Percentiles rank a stretch among this genome's conserved stretches.
Evolutionary conservation across 2,888 invertebrate species (phyloP).

Genomic region (Dryocosmus kuriphilus): DNA sequence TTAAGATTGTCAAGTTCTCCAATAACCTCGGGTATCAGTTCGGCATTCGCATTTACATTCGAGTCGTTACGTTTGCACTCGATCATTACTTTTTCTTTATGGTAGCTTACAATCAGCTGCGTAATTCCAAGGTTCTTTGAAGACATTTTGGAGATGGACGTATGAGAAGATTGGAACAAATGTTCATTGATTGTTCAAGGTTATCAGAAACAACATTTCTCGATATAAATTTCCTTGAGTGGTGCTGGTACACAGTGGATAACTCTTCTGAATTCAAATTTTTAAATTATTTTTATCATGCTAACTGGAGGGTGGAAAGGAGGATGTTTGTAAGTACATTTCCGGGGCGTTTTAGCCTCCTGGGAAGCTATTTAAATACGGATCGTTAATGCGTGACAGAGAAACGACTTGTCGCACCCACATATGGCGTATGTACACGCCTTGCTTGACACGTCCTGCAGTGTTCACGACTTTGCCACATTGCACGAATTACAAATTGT

Average conservation of each 20-base stretch:
- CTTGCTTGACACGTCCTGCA: conserved; percentile 57
- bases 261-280: too few relatives aligned
- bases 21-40: conserved; percentile 4
- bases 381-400: conserved; percentile 51
- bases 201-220: too few relatives aligned
- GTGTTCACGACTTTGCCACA: conserved; percentile 56
- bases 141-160: background rate
- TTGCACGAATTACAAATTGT: conserved; percentile 56
- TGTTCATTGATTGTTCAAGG: too few relatives aligned
- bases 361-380: conserved; percentile 40
- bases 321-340: background rate
- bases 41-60: background rate
- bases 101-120: background rate
- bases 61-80: background rate
- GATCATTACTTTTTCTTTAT: background rate
- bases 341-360: conserved; percentile 1
- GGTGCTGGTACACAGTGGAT: too few relatives aligned
- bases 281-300: too few relatives aligned
- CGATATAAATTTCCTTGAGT: too few relatives aligned
- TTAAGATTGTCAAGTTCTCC: conserved; percentile 27
- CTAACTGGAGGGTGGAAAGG: too few relatives aligned
- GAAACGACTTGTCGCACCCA: conserved; percentile 65
- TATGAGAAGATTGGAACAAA: too few relatives aligned
- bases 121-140: background rate
- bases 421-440: conserved; percentile 70